Percentiles rank a stretch among this genome's conserved stretches.
These are phyloP conservation scores for Colistium nudipinnis DNA, from an alignment of 2,113 vertebrate genomes.

Conservation along the genomic window DNA sequence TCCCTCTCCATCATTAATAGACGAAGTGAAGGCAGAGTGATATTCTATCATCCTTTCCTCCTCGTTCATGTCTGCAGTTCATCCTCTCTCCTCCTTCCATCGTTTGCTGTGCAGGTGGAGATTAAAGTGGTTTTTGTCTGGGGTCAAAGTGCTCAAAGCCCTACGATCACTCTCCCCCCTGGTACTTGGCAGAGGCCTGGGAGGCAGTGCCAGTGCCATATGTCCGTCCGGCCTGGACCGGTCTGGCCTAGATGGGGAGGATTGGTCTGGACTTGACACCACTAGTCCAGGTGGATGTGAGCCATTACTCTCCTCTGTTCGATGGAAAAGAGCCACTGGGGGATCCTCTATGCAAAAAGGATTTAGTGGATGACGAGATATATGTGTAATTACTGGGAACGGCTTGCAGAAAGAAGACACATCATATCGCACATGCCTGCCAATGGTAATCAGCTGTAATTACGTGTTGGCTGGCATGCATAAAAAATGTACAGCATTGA, in stretches of 20 bases:
- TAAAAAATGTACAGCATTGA: constrained; percentile 38
- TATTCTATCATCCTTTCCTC: background rate
- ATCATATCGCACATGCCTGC: constrained; percentile 66
- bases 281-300: constrained; percentile 59
- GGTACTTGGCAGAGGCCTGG: constrained; percentile 43
- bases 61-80: background rate
- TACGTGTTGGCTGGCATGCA: constrained; percentile 55
- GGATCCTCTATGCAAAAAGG: constrained; percentile 60
- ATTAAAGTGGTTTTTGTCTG: constrained; percentile 55
- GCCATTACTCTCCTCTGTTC: constrained; percentile 63
- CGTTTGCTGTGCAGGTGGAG: constrained; percentile 57
- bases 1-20: background rate
- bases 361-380: constrained; percentile 67
- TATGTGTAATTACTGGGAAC: constrained; percentile 70
- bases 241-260: constrained; percentile 13
- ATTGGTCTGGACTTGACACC: constrained; percentile 32
- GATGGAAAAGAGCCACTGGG: constrained; percentile 53
- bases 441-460: constrained; percentile 67
- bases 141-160: constrained; percentile 33
- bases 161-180: constrained; percentile 49
- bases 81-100: background rate
- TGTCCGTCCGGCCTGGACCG: constrained; percentile 33
- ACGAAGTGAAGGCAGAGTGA: background rate
- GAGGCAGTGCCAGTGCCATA: constrained; percentile 50
- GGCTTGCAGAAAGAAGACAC: constrained; percentile 59